Evolutionary conservation across 2,113 vertebrate species (phyloP).

Genomic region (Eupsittula cactorum): DNA sequence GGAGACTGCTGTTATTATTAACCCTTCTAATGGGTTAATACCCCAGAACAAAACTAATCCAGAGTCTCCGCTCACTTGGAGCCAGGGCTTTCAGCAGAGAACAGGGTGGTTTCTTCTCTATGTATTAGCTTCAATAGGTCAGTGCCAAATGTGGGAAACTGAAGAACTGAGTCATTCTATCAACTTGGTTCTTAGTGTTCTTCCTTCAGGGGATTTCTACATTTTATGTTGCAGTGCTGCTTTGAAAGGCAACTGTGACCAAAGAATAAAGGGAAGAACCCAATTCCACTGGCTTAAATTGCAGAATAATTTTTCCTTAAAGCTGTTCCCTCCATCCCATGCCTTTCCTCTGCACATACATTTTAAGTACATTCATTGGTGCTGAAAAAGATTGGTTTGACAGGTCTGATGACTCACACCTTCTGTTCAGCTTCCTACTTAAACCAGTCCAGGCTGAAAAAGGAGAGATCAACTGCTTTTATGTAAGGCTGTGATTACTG

Average conservation of each 20-base stretch:
- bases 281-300: not conserved
- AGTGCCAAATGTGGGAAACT: not conserved
- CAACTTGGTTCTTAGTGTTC: not conserved
- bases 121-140: not conserved
- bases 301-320: not conserved
- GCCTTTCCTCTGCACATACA: not conserved
- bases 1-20: not conserved
- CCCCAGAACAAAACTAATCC: not conserved
- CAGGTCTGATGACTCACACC: constrained; percentile 26
- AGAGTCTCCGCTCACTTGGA: not conserved
- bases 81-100: not conserved
- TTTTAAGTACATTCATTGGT: not conserved
- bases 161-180: not conserved
- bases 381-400: constrained; percentile 1
- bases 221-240: not conserved
- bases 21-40: not conserved
- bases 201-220: not conserved
- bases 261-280: not conserved
- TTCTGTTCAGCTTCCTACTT: constrained; percentile 18
- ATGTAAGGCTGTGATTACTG: not conserved
- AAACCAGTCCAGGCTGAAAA: not conserved
- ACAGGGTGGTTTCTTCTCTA: not conserved
- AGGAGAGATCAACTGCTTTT: not conserved
- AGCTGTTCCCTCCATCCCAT: not conserved
- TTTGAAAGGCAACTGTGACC: not conserved